Evolutionary conservation across 2,113 vertebrate species (phyloP).

Genomic region (Octodon degus): DNA sequence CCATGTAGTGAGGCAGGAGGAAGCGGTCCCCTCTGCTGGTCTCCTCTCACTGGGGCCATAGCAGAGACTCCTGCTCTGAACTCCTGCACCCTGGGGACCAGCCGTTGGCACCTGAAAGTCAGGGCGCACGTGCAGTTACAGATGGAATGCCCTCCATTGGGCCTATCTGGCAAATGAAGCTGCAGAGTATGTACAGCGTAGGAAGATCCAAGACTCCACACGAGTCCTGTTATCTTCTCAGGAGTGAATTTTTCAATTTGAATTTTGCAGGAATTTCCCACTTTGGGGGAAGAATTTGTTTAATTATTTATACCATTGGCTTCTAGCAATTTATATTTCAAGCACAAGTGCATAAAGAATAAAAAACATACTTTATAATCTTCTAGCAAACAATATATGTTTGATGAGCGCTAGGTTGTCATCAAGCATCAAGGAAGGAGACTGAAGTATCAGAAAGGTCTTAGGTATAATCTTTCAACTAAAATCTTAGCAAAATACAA

Average conservation of each 20-base stretch:
- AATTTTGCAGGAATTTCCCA: background rate
- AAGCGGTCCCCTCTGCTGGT: background rate
- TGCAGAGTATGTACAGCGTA: background rate
- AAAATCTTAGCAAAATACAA: background rate
- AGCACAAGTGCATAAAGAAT: constrained; percentile 19
- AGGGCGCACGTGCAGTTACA: background rate
- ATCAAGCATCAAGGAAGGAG: background rate
- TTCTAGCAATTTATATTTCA: background rate
- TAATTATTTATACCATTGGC: background rate
- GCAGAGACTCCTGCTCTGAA: background rate
- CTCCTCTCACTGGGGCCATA: background rate
- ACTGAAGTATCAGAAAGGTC: background rate
- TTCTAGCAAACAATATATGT: background rate
- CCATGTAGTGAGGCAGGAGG: background rate
- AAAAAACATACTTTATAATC: background rate
- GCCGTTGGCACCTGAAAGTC: background rate
- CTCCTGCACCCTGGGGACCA: background rate
- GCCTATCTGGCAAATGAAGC: background rate
- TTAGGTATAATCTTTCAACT: background rate
- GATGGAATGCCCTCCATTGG: background rate
- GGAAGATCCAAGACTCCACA: background rate
- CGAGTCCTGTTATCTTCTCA: background rate
- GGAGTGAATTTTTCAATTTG: background rate
- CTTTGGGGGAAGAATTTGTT: background rate
- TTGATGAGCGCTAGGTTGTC: background rate